Conservation (phyloP, 2,797 vertebrate species). For the Austrolebias charrua region DNA sequence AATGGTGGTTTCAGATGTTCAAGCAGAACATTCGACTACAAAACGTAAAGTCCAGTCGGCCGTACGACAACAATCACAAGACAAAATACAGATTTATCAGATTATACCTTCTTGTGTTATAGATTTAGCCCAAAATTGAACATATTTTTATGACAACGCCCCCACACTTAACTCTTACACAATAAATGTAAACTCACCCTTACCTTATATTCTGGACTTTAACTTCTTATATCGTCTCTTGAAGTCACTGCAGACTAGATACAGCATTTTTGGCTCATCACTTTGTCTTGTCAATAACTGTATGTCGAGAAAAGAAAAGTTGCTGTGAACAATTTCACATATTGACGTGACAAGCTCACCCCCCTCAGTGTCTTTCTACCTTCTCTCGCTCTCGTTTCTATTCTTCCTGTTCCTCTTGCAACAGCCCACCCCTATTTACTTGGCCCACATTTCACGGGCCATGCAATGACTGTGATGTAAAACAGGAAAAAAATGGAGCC, state of each 20-base stretch:
- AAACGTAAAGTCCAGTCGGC: not conserved
- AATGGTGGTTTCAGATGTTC: conserved; percentile 44
- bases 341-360: conserved; percentile 44
- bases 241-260: conserved; percentile 32
- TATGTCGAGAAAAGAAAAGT: conserved; percentile 22
- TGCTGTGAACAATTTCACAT: conserved; percentile 43
- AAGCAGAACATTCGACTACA: conserved; percentile 8
- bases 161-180: not conserved
- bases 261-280: conserved; percentile 52
- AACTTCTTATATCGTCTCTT: conserved; percentile 64
- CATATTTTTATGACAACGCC: not conserved
- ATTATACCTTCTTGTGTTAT: not conserved
- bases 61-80: conserved; percentile 8
- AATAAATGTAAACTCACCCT: conserved; percentile 13
- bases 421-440: conserved; percentile 72
- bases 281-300: conserved; percentile 20
- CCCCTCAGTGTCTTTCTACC: conserved; percentile 41
- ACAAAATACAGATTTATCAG: not conserved
- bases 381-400: conserved; percentile 54
- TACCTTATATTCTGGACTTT: conserved; percentile 45
- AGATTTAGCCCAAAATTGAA: not conserved
- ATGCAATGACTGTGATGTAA: conserved; percentile 28
- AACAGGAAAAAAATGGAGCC: conserved; percentile 12
- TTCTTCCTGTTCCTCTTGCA: conserved; percentile 84
- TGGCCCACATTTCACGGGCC: conserved; percentile 51